Conservation (phyloP, 2,888 invertebrate species). For the Parascotia fuliginaria region DNA sequence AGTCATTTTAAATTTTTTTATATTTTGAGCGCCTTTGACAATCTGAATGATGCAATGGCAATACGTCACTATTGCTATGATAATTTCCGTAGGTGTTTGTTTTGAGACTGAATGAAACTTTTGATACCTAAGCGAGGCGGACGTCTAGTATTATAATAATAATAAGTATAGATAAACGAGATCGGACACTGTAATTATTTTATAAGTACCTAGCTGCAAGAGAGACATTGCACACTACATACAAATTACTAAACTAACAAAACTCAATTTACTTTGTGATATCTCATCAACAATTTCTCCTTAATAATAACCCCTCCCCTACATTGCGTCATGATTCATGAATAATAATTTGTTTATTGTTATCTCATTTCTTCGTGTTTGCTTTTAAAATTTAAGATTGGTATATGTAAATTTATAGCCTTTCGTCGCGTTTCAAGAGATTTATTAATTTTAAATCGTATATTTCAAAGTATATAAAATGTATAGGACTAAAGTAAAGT, state of each 20-base stretch:
- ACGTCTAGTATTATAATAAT: no score
- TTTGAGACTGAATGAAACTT: no score
- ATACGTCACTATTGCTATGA: no score
- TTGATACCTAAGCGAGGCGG: no score
- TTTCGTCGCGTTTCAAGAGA: constrained; percentile 22
- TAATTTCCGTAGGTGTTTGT: no score
- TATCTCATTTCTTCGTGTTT: constrained; percentile 60
- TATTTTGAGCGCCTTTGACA: no score
- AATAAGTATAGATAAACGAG: no score
- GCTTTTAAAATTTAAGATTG: constrained; percentile 50
- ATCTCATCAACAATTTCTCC: constrained; percentile 57
- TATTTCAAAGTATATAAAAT: not conserved
- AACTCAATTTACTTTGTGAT: constrained; percentile 58
- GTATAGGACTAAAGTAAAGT: not conserved
- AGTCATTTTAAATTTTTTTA: no score
- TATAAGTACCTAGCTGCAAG: not conserved
- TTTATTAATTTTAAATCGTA: constrained; percentile 11
- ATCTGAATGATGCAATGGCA: no score
- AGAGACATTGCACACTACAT: constrained; percentile 21
- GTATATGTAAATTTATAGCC: constrained; percentile 53
- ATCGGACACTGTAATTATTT: no score
- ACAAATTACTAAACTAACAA: constrained; percentile 23
- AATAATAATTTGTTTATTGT: constrained; percentile 73
- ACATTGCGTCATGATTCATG: constrained; percentile 62
- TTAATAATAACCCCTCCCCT: constrained; percentile 50